These are phyloP conservation scores for Crematogaster levior DNA, from an alignment of 2,888 invertebrate species.

Conservation along the genomic window DNA sequence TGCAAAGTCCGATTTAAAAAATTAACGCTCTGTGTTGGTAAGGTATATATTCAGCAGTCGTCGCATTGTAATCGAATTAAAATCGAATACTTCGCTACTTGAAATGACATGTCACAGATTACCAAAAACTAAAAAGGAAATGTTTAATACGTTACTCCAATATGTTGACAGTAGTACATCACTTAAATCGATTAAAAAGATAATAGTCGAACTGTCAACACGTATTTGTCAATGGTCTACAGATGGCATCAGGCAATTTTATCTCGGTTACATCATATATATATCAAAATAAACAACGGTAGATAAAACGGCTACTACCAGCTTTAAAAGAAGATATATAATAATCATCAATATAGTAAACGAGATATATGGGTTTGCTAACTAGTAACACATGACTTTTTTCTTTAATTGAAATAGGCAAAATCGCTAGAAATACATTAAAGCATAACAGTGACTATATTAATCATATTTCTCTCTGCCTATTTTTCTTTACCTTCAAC, in stretches of 20 bases:
- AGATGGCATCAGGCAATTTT: conserved; percentile 44
- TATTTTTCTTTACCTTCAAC: conserved; percentile 54
- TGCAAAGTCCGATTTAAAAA: conserved; percentile 7
- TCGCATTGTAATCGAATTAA: conserved; percentile 9
- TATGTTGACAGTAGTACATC: conserved; percentile 35
- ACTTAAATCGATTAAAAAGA: conserved; percentile 38
- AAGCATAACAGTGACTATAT: conserved; percentile 84
- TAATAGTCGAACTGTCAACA: conserved; percentile 33
- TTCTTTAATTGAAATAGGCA: conserved; percentile 80
- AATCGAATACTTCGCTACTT: conserved; percentile 28
- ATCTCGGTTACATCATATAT: conserved; percentile 35
- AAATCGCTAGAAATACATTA: conserved; percentile 84
- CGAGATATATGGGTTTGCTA: conserved; percentile 74
- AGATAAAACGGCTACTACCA: conserved; percentile 50
- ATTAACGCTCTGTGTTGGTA: conserved; percentile 2
- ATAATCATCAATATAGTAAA: conserved; percentile 67
- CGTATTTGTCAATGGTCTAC: conserved; percentile 25
- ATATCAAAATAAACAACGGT: conserved; percentile 60
- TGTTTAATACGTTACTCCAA: conserved; percentile 16
- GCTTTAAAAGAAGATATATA: conserved; percentile 64
- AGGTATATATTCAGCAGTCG: conserved; percentile 12
- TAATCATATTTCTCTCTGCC: conserved; percentile 76
- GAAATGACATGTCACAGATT: conserved; percentile 11
- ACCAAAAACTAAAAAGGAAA: conserved; percentile 24
- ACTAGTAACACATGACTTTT: conserved; percentile 78